phyloP scores from a whole-genome alignment of 2,113 vertebrate genomes.

The Plotosus lineatus region DNA sequence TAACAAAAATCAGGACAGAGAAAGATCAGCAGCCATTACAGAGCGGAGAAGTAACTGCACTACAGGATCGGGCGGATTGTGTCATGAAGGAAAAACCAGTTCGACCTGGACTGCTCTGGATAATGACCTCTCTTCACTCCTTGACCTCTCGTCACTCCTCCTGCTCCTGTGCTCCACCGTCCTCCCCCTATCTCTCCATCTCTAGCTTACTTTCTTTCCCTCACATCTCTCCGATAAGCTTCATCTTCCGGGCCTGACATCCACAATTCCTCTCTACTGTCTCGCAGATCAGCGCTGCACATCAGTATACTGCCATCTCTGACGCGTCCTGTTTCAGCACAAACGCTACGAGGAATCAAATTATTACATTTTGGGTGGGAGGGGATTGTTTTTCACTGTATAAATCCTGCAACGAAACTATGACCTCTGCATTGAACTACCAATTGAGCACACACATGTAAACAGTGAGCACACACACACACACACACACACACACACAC shows the following conservation, averaged over 20 bases:
- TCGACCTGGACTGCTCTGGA: constrained; percentile 53
- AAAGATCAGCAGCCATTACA: too few species aligned
- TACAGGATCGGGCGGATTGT: background rate
- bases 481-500: too few species aligned
- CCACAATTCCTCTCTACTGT: background rate
- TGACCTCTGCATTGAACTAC: too few species aligned
- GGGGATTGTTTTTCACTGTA: too few species aligned
- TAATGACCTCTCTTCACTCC: background rate
- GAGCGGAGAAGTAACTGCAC: too few species aligned
- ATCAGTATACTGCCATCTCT: background rate
- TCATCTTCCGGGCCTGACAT: background rate
- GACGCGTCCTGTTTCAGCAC: background rate
- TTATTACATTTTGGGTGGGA: too few species aligned
- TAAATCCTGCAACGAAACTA: too few species aligned
- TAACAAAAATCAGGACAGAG: too few species aligned
- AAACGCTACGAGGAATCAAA: background rate
- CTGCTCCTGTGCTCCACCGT: background rate
- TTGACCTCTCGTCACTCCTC: background rate
- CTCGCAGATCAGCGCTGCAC: background rate
- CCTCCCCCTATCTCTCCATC: background rate
- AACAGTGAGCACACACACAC: too few species aligned
- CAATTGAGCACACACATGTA: too few species aligned
- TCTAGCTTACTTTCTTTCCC: background rate
- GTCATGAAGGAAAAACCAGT: constrained; percentile 31
- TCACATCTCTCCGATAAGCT: background rate